Evolutionary conservation across 2,113 vertebrate species (phyloP).

Genomic region (Ardeotis arabs): DNA sequence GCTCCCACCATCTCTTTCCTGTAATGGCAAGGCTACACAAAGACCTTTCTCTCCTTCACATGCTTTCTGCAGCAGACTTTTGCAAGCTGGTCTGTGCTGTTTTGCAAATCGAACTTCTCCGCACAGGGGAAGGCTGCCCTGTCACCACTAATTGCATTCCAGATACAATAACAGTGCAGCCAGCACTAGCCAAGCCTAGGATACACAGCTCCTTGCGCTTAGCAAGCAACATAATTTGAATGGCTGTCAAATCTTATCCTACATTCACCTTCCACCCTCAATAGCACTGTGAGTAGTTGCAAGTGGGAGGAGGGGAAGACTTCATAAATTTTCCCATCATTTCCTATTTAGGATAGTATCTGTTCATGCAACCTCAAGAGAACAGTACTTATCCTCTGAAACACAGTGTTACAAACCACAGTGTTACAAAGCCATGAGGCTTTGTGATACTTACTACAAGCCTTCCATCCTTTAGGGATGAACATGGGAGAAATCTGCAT

Average conservation of each 20-base stretch:
- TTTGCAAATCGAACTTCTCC: neutral
- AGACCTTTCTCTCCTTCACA: neutral
- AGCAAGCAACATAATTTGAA: neutral
- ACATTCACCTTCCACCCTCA: neutral
- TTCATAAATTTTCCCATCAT: neutral
- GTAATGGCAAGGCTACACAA: neutral
- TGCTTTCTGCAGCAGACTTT: neutral
- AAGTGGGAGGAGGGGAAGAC: neutral
- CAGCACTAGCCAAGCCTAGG: neutral
- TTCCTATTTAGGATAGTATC: neutral
- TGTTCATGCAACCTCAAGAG: neutral
- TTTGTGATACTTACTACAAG: neutral
- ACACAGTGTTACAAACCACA: neutral
- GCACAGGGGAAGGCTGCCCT: neutral
- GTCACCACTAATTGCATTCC: neutral
- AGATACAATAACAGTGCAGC: neutral
- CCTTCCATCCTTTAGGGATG: neutral
- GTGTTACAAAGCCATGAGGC: neutral
- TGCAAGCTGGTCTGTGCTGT: neutral
- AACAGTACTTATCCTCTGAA: neutral
- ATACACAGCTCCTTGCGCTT: neutral
- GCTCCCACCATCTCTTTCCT: neutral
- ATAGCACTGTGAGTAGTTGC: neutral
- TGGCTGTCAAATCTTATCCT: neutral
- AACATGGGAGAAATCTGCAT: neutral